Evolutionary conservation across 30 jellyfish, hydroid and myxozoan genomes (phyloP).

Genomic region (Pelagia noctiluca): DNA sequence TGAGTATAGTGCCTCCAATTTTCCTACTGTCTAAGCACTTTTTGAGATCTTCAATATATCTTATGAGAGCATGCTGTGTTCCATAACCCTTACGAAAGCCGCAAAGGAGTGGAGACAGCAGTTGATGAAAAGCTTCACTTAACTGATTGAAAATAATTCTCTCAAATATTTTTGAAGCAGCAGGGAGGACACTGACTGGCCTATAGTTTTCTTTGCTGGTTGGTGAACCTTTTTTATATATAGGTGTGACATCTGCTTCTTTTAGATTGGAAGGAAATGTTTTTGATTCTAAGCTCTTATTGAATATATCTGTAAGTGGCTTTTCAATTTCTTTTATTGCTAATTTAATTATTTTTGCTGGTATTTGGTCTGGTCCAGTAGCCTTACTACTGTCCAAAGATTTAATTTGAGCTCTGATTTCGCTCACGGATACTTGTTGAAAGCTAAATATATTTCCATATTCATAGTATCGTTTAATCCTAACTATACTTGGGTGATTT

Average conservation of each 20-base stretch:
- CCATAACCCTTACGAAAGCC: slow-evolving; percentile 34
- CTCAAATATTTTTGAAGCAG: not conserved
- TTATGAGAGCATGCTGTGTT: slow-evolving; percentile 41
- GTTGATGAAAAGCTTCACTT: too few species aligned
- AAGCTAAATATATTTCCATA: too few species aligned
- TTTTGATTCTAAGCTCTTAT: not conserved
- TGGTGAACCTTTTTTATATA: not conserved
- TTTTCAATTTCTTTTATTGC: not conserved
- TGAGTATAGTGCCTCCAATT: slow-evolving; percentile 34
- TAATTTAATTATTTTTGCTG: slow-evolving; percentile 8
- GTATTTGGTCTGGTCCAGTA: not conserved
- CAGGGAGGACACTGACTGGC: slow-evolving; percentile 13
- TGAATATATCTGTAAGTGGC: slow-evolving; percentile 3
- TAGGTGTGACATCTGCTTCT: not conserved
- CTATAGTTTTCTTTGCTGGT: not conserved
- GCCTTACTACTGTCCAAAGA: not conserved
- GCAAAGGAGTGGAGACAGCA: not conserved
- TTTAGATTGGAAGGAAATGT: not conserved
- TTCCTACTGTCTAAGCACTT: slow-evolving; percentile 15
- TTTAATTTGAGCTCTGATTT: not conserved
- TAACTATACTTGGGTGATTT: not conserved
- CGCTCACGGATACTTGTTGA: not conserved
- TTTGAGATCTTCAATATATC: not conserved
- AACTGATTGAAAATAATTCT: not conserved
- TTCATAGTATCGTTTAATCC: not conserved